Base-by-base conservation (phyloP, 2,113 vertebrate species). In the Jaculus jaculus region DNA sequence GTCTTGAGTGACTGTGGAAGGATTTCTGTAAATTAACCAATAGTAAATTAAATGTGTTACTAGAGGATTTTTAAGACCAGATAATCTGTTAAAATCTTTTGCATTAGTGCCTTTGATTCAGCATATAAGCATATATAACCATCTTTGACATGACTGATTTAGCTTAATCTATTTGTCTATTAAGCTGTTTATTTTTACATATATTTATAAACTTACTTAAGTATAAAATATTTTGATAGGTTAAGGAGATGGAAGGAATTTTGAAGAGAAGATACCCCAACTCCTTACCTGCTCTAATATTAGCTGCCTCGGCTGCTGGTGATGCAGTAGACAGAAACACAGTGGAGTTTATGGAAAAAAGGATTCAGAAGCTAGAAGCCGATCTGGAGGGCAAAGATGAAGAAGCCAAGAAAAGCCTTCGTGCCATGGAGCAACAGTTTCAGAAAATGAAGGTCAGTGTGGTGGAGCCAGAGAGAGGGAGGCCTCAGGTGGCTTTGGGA, bases 171-270 rank as follows among this genome's bases (percentile, higher is more conserved):
- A 39, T 74, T 61, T 91, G 47, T 65, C 32, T 21, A 74, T 81
- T 60, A 84, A 92, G 73, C 60, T 94, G 68, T 72, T 79, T 42
- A 87, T 84, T 88, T 66, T 77, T 84, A 83, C 18, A 65, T 51
- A 9, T 95, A 75, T n/a, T 68, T 93, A 23, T 69, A 65, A n/a
- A 26, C 51, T 90, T 89, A 91, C 12, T 77, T 39, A 71, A 15
- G 87, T 60, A 1, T 86, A 84, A 92, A 89, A 81, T 96, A 84
- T 97, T 95, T 93, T 77, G 61, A 75, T 92, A 99, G 99, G 98
- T 99, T 84, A 99, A 98, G 92, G 99, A 99, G 98, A 99, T 99
- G 98, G 99, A 99, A 98, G 98, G 99, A 90, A 99, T 99, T 93
- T 93, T 99, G 7, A 99, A 97, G 95, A 97, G 97, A 93, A 98